Evolutionary conservation across 2,113 vertebrate genomes (phyloP), one percentile per base, ranked within the genome.

Genomic region (Arizona elegans): DNA sequence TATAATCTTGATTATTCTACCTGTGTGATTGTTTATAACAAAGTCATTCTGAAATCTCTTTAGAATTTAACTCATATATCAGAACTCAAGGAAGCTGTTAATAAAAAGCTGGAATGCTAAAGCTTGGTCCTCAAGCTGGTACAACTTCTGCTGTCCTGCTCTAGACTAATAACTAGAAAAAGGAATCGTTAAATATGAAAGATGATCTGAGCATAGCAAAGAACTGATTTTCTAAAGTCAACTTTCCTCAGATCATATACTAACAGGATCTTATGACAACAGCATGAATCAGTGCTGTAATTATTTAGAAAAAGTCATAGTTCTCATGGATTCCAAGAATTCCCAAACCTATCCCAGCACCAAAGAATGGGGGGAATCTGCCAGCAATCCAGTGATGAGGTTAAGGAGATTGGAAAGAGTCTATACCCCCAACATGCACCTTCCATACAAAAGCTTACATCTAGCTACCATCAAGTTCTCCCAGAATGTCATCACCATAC

Each of bases 1-100:
- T 47, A 50, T 93, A 90, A 94, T 24, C 53, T 94, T 90, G 26
- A 75, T 70, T 95, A 65, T 29, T 89, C 54, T 90, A 85, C 62
- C 43, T 38, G 89, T 88, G 87, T 89, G n/a, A 12, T 91, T 0
- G 0, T 91, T 93, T 92, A 88, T 92, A 91, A 92, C 89, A 75
- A 70, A 52, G 90, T 62, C 38, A 70, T 92, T 93, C 90, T 88
- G 29, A 52, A 55, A 3, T 89, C 53, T 93, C 33, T 89, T 90
- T 89, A 26, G 90, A 93, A 92, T 29, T 43, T 70, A 70, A 70
- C 65, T 33, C 65, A 70, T 33, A n/a, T 75, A 33, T 75, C 29
- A 75, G 0, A 9, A 93, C 47, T 55, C 54, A 92, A 55, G n/a
- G 43, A 0, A 23, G 43, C 53, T 53, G 23, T 87, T 59, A 90